Evolutionary conservation across 1,140 invertebrate species (phyloP), one percentile per base, ranked within the genome.

Genomic region (Zaprionus tsacasi): DNA sequence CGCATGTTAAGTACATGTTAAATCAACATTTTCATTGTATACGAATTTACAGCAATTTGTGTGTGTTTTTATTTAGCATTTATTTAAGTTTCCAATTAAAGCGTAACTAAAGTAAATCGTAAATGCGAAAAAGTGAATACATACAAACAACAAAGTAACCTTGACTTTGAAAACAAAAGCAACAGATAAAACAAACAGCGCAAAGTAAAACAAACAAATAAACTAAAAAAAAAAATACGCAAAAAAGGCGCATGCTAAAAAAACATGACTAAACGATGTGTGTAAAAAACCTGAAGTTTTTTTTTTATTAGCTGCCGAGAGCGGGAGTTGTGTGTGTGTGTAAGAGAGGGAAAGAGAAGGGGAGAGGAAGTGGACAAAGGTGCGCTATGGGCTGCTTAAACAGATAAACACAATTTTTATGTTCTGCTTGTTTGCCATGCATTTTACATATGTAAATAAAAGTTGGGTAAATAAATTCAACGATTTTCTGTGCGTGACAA

Each of bases 371-470:
- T 15, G 13, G 38, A 11, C 38, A 66, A 57, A 57, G 63, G 52
- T 57, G 48, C 21, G 17, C 45, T 10, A 63, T 40, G 43, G 13
- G 33, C 43, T 48, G 60, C 33, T 73, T 30, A 58, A 58, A 55
- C 57, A 68, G 52, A 54, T 69, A 81, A 71, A 58, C 69, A 58
- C 69, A 68, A 43, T 70, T 69, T 78, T 76, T 76, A 75, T 78
- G 67, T 76, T 70, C 27, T 15, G 30, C 36, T 70, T 76, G 60
- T 76, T 76, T 76, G 73, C 55, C 67, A 71, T 76, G 61, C 72
- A 71, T 70, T 88, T 87, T 88, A 87, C 83, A 87, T 87, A 87
- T 77, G 83, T 86, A 79, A 79, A 82, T 78, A 57, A 40, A 38
- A 58, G 33, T 65, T 40, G 43, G 40, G 38, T 58, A 25, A 67